A percentile compares a stretch with the other conserved stretches of the same genome.
Conservation (phyloP, 2,113 vertebrate species). For the Myotis davidii region DNA sequence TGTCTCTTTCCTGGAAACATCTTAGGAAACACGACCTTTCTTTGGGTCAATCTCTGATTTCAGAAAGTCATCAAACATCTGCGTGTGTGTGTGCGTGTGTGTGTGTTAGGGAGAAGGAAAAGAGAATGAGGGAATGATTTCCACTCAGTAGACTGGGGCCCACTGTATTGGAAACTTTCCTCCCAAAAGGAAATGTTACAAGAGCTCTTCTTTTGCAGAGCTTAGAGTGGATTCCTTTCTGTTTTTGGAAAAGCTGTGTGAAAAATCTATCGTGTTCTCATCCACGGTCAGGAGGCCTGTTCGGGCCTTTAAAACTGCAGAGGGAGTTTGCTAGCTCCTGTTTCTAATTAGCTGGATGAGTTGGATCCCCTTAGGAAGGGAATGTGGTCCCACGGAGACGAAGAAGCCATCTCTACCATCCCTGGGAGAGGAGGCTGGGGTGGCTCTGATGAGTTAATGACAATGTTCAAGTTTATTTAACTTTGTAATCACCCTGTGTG, state of each 20-base stretch:
- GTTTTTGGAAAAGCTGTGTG: conserved; percentile 76
- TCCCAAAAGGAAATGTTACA: conserved; percentile 67
- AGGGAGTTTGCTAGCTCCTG: neutral
- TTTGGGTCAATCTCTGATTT: neutral
- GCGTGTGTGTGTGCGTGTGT: neutral
- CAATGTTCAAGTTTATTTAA: conserved; percentile 7
- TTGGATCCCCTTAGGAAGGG: conserved; percentile 29
- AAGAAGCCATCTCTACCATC: neutral
- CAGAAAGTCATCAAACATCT: conserved; percentile 28
- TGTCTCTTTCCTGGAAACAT: conserved; percentile 19
- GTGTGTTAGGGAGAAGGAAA: neutral
- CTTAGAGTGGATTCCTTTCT: conserved; percentile 64
- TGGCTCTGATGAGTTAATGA: neutral
- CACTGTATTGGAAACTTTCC: conserved; percentile 70
- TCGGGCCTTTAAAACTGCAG: conserved; percentile 18
- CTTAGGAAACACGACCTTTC: neutral
- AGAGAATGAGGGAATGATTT: conserved; percentile 78
- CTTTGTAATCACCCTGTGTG: neutral
- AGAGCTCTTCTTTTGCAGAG: conserved; percentile 67
- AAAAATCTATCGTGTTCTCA: conserved; percentile 76
- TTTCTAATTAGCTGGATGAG: conserved; percentile 49
- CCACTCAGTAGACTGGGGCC: conserved; percentile 64
- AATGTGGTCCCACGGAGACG: fast-evolving
- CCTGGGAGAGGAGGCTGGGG: neutral
- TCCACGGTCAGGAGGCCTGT: neutral